phyloP scores from a whole-genome alignment of 2,888 invertebrate genomes.

The Neuroscelio doddi region DNA sequence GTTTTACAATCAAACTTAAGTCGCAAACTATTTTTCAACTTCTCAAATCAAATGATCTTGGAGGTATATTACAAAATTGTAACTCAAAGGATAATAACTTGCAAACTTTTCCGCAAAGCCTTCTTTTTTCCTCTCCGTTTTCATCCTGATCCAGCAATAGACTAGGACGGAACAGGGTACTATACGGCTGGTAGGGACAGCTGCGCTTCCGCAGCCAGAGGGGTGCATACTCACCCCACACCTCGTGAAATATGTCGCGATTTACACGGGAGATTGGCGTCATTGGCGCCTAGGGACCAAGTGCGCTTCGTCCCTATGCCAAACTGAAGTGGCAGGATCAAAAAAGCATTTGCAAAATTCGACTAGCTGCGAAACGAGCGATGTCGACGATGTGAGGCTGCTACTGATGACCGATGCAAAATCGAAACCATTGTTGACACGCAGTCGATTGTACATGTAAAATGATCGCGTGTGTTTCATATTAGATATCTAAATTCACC shows the following conservation, averaged over 20 bases:
- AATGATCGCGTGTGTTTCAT: conserved; percentile 32
- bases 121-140: conserved; percentile 1
- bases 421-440: conserved; percentile 59
- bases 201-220: conserved; percentile 5
- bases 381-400: conserved; percentile 32
- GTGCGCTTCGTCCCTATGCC: conserved; percentile 51
- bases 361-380: conserved; percentile 43
- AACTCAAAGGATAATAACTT: conserved; percentile 14
- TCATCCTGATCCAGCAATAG: conserved; percentile 1
- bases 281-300: conserved; percentile 69
- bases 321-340: conserved; percentile 58
- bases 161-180: conserved; percentile 2
- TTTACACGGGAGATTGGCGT: conserved; percentile 71
- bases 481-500: conserved; percentile 4
- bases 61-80: too few species aligned
- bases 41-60: too few species aligned
- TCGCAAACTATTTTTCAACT: too few species aligned
- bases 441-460: conserved; percentile 44
- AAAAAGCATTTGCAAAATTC: conserved; percentile 69
- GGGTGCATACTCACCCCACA: conserved; percentile 34
- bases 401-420: conserved; percentile 58
- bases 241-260: conserved; percentile 71
- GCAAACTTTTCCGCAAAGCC: conserved; percentile 14
- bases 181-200: conserved; percentile 7
- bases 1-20: too few species aligned